Evolutionary conservation across 1,140 invertebrate genomes (phyloP).

Genomic region (Diabrotica undecimpunctata): DNA sequence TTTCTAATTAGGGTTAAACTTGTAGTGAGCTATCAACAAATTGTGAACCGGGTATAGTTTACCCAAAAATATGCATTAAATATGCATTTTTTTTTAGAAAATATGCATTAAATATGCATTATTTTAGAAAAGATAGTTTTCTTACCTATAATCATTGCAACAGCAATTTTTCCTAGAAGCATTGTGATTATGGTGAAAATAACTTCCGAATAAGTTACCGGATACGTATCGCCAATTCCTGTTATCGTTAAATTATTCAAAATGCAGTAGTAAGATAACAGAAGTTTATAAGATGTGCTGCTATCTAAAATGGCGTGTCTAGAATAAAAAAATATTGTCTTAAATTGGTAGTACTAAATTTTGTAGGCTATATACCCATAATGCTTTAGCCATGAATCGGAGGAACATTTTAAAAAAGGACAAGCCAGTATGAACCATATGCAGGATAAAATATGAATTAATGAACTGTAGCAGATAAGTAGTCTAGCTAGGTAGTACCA

Average conservation of each 20-base stretch:
- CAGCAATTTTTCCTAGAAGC: constrained; percentile 4
- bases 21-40: too few relatives aligned
- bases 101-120: too few relatives aligned
- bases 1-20: too few relatives aligned
- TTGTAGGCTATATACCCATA: constrained; percentile 1
- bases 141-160: constrained; percentile 10
- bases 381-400: constrained; percentile 6
- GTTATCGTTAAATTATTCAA: constrained; percentile 8
- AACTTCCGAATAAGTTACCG: constrained; percentile 4
- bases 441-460: constrained; percentile 10
- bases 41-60: too few relatives aligned
- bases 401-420: constrained; percentile 10
- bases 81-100: too few relatives aligned
- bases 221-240: constrained; percentile 13
- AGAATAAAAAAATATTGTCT: neutral
- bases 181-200: constrained; percentile 9
- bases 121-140: too few relatives aligned
- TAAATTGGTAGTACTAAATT: neutral
- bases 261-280: constrained; percentile 17
- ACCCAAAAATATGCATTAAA: too few relatives aligned
- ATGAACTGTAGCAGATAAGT: neutral
- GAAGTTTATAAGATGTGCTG: neutral
- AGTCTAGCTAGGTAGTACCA: constrained; percentile 6
- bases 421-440: constrained; percentile 16
- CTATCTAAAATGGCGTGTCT: neutral